Percentiles rank a stretch among this genome's conserved stretches.
These are phyloP conservation scores for Pristiophorus japonicus DNA, from an alignment of 2,113 vertebrate genomes.

Conservation along the genomic window DNA sequence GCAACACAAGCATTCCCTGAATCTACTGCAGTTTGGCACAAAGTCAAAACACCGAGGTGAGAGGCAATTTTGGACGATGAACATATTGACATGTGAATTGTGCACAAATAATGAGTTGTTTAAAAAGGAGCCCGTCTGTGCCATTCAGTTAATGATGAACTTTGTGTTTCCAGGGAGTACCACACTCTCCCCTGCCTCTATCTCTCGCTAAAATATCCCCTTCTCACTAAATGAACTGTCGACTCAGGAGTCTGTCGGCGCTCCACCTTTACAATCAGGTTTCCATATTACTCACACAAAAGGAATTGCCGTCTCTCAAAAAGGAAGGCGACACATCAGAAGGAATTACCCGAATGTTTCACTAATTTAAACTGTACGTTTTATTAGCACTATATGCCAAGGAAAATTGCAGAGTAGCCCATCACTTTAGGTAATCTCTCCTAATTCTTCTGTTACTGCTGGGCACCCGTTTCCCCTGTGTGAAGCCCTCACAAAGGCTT, in stretches of 20 bases:
- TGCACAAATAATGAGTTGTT: not conserved
- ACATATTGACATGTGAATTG: not conserved
- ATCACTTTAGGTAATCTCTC: not conserved
- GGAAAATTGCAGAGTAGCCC: no score
- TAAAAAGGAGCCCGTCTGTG: not conserved
- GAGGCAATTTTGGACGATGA: not conserved
- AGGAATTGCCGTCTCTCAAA: not conserved
- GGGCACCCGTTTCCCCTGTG: no score
- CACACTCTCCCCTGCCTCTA: not conserved
- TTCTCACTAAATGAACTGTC: not conserved
- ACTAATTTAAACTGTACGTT: not conserved
- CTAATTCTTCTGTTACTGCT: no score
- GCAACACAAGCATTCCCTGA: not conserved
- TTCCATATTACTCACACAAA: not conserved
- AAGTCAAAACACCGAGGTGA: not conserved
- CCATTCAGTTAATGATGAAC: not conserved
- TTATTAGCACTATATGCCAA: not conserved
- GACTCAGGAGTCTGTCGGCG: not conserved
- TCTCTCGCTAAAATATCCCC: not conserved
- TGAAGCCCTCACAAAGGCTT: no score
- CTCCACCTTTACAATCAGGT: not conserved
- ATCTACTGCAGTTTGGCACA: not conserved
- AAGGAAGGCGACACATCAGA: not conserved
- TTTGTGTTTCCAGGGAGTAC: not conserved
- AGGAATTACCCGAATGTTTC: not conserved